Base-by-base conservation (phyloP, 2,888 invertebrate genomes). In the Aspidapion aeneum region DNA sequence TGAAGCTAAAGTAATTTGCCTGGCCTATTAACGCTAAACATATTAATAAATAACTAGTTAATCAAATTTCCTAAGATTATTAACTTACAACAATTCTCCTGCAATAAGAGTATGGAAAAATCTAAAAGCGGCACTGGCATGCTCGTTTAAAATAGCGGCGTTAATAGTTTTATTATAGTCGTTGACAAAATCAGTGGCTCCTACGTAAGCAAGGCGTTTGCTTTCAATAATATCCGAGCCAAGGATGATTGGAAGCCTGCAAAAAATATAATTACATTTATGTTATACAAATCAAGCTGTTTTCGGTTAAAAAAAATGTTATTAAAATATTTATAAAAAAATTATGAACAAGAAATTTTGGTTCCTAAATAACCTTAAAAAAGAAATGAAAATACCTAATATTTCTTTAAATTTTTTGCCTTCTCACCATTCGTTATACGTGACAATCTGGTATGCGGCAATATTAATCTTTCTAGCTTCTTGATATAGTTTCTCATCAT, bases 371-470 rank as follows among this genome's bases (percentile, higher is more conserved):
- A n/a, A n/a, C n/a, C n/a, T n/a, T n/a, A n/a, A n/a, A n/a, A n/a
- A n/a, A n/a, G n/a, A n/a, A n/a, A n/a, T n/a, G n/a, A n/a, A n/a
- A n/a, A n/a, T n/a, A n/a, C n/a, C n/a, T n/a, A n/a, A n/a, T n/a
- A n/a, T n/a, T n/a, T n/a, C n/a, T n/a, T n/a, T n/a, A n/a, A n/a
- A n/a, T n/a, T n/a, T n/a, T n/a, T n/a, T n/a, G n/a, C n/a, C 12
- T 35, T 35, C 35, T 19, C 90, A 79, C 82, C 88, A 90, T 77
- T 91, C 90, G 73, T 90, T 89, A 75, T 90, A 91, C 63, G 87
- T 84, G 72, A 91, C 88, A 69, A 87, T 84, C 74, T 90, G 90
- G 66, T 78, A 77, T 70, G 79, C 75, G 3, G 80, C 81, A 57
- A 78, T 76, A 18, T 77, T 68, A 51, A 82, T 79, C 57, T 75